Evolutionary conservation across 1,140 invertebrate species (phyloP).

Genomic region (Zaprionus capensis): DNA sequence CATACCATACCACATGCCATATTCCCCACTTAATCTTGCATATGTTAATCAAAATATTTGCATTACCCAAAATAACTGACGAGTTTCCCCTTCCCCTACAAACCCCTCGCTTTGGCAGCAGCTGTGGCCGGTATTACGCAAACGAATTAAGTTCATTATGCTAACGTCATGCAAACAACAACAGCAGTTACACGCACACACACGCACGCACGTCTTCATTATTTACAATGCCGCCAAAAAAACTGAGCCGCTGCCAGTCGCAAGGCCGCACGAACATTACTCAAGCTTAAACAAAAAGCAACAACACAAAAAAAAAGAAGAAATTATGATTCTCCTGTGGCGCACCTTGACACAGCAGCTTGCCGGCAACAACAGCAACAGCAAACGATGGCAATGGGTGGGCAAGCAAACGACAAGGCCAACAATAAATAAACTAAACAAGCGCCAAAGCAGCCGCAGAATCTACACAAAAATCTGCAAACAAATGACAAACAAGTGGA

Average conservation of each 20-base stretch:
- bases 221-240: slow-evolving; percentile 75
- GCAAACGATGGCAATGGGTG: neutral
- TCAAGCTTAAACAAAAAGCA: slow-evolving; percentile 65
- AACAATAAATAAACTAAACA: slow-evolving; percentile 81
- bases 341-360: slow-evolving; percentile 78
- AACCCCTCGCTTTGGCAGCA: neutral
- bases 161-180: slow-evolving; percentile 44
- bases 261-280: slow-evolving; percentile 72
- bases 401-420: slow-evolving; percentile 31
- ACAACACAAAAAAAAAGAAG: slow-evolving; percentile 10
- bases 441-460: slow-evolving; percentile 77
- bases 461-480: slow-evolving; percentile 81
- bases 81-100: neutral
- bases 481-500: slow-evolving; percentile 79
- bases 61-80: slow-evolving; percentile 26
- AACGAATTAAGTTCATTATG: slow-evolving; percentile 70
- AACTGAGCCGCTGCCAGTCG: slow-evolving; percentile 67
- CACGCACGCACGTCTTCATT: slow-evolving; percentile 64
- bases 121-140: slow-evolving; percentile 48
- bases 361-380: slow-evolving; percentile 21
- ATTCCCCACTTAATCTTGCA: slow-evolving; percentile 15
- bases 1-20: neutral
- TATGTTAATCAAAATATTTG: slow-evolving; percentile 54
- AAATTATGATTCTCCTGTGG: slow-evolving; percentile 58
- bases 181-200: slow-evolving; percentile 14